Base-by-base conservation (phyloP, 1,140 invertebrate genomes). In the Oryzaephilus surinamensis region DNA sequence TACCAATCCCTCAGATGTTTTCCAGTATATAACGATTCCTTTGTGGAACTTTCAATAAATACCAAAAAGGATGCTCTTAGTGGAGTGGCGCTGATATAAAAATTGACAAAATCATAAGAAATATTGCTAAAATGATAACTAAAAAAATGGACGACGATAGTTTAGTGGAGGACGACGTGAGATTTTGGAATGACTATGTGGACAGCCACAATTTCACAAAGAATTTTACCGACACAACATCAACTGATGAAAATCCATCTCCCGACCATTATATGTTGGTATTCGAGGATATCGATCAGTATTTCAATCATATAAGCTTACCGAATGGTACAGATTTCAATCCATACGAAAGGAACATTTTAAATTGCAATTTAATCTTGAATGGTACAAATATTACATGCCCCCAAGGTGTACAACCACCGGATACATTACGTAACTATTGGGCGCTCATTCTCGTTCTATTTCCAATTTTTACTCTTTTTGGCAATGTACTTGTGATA, bases 401-500 rank as follows among this genome's bases (percentile, higher is more conserved):
- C 38, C 41, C 30, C 8, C 27, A 31, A 31, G 38, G 19, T 24
- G 6, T n/a, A 8, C 18, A 23, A n/a, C 12, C 15, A 10, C 6
- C 29, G 13, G 36, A 43, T 4, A 32, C 14, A 2, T 23, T 45
- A 16, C 41, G 41, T 13, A 63, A 61, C 38, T 63, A 61, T 33
- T 63, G 59, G 61, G 61, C 59, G 13, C 33, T 63, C 12, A 46
- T 91, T 41, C 67, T 96, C 38, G 72, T 95, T 36, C 70, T 97
- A 42, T 92, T 97, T 58, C 90, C 92, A 13, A 78, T 95, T 55
- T 79, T 96, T 47, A 96, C 93, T 2, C 72, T 97, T 6, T 96
- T 97, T 65, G 93, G 94, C 18, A 98, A 98, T 67, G 82, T 96
- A 27, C 76, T 99, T 39, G 94, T 99, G 44, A 97, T 98, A 51